Base-by-base conservation (phyloP, 2,113 vertebrate genomes). In the Fukomys damarensis region DNA sequence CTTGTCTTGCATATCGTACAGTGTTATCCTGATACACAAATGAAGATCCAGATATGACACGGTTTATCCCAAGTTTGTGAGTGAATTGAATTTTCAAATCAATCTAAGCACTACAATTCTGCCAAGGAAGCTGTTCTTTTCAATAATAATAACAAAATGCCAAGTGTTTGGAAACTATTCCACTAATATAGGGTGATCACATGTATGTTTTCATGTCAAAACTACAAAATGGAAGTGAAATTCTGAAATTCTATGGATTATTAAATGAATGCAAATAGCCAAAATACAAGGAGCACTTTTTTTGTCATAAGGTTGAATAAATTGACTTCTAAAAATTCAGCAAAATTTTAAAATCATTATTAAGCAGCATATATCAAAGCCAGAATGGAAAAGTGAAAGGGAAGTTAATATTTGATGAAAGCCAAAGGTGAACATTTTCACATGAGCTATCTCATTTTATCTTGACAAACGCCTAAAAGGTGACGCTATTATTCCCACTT, bases 361-460 rank as follows among this genome's bases (percentile, higher is more conserved):
- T 63, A 28, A 87, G 58, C 56, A 97, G 49, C 32, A 32, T n/a
- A 79, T 83, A 19, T 41, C 66, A 91, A 76, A 96, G 5, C 5
- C 32, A 93, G 54, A 65, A 66, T 70, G 49, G 32, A 59, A 87
- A 90, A 81, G 52, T 68, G 8, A 28, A 72, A 76, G 80, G 19
- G 68, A 12, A 86, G 65, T 79, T 79, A 86, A 84, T 84, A 95
- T 89, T 86, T 81, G 43, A 89, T 84, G 52, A 84, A 65, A 80
- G 8, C n/a, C 68, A 70, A 59, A 1, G 12, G 4, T 86, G 35
- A 84, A 70, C 12, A 77, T 56, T 86, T 96, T 93, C 68, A 94
- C 43, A 88, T 43, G 86, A 88, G 52, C 28, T 85, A 85, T 68
- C 87, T 79, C 43, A 92, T 87, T 96, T 90, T 94, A 95, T 85